A percentile compares a stretch with the other conserved stretches of the same genome.
Evolutionary conservation across 2,113 vertebrate species (phyloP).

Genomic region (Grammomys dolichurus): DNA sequence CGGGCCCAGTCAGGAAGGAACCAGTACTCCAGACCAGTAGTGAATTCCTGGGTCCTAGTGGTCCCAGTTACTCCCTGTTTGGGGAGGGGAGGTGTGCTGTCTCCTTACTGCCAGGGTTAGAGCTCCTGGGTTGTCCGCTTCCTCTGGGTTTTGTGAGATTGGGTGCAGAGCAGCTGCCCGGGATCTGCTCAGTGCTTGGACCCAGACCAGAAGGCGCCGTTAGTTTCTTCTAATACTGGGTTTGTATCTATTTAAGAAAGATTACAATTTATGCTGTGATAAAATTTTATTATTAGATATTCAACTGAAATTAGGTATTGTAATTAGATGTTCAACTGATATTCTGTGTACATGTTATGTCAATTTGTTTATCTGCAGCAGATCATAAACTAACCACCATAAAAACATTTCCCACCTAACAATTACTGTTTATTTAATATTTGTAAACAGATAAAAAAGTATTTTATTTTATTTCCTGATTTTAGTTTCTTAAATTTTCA

Average conservation of each 20-base stretch:
- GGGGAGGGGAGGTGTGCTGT: too few relatives aligned
- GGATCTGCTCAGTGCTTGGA: too few relatives aligned
- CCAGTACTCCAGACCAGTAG: too few relatives aligned
- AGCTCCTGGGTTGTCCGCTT: too few relatives aligned
- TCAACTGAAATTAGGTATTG: not conserved
- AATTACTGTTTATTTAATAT: not conserved
- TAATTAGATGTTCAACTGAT: not conserved
- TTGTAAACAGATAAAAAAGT: not conserved
- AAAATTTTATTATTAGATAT: not conserved
- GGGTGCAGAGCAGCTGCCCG: too few relatives aligned
- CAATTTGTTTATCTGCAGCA: not conserved
- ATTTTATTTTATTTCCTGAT: conserved; percentile 1
- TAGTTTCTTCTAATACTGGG: not conserved
- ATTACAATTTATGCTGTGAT: not conserved
- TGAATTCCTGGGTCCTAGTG: too few relatives aligned
- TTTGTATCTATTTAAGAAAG: not conserved
- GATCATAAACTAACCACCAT: not conserved
- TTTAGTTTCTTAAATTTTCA: conserved; percentile 16
- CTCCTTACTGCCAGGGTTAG: too few relatives aligned
- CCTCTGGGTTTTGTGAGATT: too few relatives aligned
- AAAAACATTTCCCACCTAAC: conserved; percentile 4
- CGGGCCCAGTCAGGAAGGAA: too few relatives aligned
- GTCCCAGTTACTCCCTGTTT: too few relatives aligned
- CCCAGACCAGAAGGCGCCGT: not conserved
- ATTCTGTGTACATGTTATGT: not conserved